These are phyloP conservation scores for Tylochromis polylepis DNA, from an alignment of 2,113 vertebrate species.

Conservation along the genomic window DNA sequence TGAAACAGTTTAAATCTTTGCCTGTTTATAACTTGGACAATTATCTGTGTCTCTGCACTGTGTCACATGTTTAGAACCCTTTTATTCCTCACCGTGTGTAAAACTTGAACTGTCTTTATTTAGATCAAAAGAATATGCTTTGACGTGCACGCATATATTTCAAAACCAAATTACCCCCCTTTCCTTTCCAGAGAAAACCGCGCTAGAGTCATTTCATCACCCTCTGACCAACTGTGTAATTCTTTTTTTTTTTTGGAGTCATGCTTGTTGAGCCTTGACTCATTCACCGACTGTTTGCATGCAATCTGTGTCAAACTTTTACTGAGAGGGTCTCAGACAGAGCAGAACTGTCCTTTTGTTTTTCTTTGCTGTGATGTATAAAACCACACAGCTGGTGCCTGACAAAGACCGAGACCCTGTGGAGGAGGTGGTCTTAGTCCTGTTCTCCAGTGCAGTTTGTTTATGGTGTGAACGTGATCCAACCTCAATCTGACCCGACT, in stretches of 20 bases:
- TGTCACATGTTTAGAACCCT: background rate
- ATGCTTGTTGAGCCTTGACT: background rate
- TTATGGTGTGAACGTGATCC: background rate
- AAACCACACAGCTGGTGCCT: background rate
- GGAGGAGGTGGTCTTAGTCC: background rate
- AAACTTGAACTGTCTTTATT: background rate
- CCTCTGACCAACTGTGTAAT: background rate
- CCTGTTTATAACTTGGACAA: rapidly evolving
- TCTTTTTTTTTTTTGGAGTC: background rate
- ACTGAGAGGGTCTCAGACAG: background rate
- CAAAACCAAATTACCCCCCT: background rate
- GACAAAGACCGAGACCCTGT: background rate
- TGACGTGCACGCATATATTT: background rate
- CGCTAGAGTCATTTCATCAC: background rate
- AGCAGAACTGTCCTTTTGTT: background rate
- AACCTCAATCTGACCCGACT: background rate
- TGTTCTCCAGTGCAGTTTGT: background rate
- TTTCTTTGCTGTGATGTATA: background rate
- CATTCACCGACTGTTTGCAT: background rate
- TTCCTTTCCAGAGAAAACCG: background rate
- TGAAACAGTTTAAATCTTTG: background rate
- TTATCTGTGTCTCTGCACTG: background rate
- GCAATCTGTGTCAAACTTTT: background rate
- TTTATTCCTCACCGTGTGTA: background rate
- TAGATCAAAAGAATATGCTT: background rate